Conservation (phyloP, 1,140 invertebrate genomes). For the Eurosta solidaginis region DNA sequence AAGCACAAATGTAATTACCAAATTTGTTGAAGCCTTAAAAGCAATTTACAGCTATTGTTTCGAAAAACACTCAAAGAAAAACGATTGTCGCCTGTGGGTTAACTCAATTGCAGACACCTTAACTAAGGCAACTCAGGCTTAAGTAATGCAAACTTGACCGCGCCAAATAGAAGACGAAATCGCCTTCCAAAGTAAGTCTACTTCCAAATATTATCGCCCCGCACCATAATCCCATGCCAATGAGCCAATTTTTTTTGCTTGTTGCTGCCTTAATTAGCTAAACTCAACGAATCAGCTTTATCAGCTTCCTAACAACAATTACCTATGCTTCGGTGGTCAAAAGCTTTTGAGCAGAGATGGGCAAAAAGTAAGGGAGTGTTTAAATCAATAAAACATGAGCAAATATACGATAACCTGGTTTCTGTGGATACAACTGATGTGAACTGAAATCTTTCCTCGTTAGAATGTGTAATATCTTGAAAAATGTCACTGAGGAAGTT, state of each 20-base stretch:
- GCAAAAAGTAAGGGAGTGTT: too few species aligned
- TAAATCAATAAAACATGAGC: too few species aligned
- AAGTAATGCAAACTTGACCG: background rate
- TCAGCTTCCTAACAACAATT: background rate
- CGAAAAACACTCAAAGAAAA: background rate
- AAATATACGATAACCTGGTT: too few species aligned
- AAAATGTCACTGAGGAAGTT: too few species aligned
- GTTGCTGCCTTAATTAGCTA: slow-evolving; percentile 8
- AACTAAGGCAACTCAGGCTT: background rate
- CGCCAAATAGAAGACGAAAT: background rate
- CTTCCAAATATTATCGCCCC: background rate
- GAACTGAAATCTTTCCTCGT: too few species aligned
- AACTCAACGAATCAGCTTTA: background rate
- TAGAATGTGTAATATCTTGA: too few species aligned
- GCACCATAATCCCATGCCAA: background rate
- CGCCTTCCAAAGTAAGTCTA: background rate
- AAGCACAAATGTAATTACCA: slow-evolving; percentile 11
- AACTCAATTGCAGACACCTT: background rate
- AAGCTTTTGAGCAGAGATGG: too few species aligned
- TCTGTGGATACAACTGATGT: too few species aligned
- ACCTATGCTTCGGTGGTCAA: background rate
- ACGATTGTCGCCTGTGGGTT: background rate
- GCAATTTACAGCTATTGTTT: background rate
- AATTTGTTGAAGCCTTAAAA: background rate
- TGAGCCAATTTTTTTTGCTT: background rate